Evolutionary conservation across 2,888 invertebrate species (phyloP), one percentile per base, ranked within the genome.

Genomic region (Dioctria rufipes): DNA sequence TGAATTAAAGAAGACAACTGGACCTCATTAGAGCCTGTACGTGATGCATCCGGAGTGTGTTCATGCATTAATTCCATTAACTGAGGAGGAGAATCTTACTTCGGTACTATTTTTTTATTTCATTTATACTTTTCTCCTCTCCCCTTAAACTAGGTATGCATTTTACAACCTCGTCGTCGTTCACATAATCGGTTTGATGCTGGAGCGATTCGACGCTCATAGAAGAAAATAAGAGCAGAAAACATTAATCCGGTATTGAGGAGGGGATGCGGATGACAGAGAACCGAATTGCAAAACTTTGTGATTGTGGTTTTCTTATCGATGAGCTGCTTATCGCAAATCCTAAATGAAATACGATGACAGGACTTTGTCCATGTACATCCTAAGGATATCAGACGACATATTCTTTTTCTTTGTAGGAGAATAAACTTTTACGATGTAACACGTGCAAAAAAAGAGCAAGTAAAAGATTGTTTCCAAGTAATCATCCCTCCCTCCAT

Each of bases 301-400:
- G 63, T n/a, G n/a, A n/a, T n/a, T n/a, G n/a, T n/a, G 63, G 63
- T 65, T 65, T 67, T 67, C 49, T 67, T 67, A 67, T 67, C 67
- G 49, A 13, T 43, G 25, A 25, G 25, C 46, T 67, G 42, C 37
- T 67, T 67, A 67, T 67, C 46, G 8, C 37, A 46, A 67, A 67
- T 67, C 43, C 37, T 3, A 42, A 67, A 43, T 67, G 49, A 67
- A 67, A 67, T 43, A 67, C 43, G 67, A 67, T 25, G 67, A 67
- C 46, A 67, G 37, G n/a, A 9, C 37, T 67, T 49, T 67, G 67
- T 67, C 67, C 67, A 43, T 43, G 37, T 67, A 67, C 67, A 43
- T 67, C 67, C 49, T 13, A 5, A 46, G 67, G 67, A 67, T 67
- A 67, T 67, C 43, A 43, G 67, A 46, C 25, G 25, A 67, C 67